Evolutionary conservation across 2,113 vertebrate genomes (phyloP), one percentile per base, ranked within the genome.

Genomic region (Blennius ocellaris): DNA sequence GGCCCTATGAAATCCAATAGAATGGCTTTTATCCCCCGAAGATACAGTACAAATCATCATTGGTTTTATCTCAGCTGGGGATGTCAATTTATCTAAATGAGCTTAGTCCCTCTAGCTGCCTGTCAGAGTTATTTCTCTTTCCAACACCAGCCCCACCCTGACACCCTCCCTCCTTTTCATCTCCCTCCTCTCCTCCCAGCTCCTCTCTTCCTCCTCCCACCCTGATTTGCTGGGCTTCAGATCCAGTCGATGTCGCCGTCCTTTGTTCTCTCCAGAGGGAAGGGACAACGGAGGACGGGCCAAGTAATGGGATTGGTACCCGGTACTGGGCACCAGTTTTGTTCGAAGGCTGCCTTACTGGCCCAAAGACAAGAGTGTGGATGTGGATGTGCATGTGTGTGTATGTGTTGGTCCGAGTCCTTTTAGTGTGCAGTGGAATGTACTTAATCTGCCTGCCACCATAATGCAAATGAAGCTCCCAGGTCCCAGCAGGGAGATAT

Each of bases 11-110:
- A 87, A 91, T 88, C 82, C 89, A 88, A 88, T 74, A 91, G 89
- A 90, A 87, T 73, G 85, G 87, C 78, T 89, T 93, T 89, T 89
- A 90, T 91, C 82, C 86, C 89, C 90, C 53, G 80, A 96, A 97
- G 96, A 96, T 95, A 96, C 94, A 95, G 95, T 95, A 95, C 93
- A 97, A 97, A 98, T 97, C 95, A 96, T 94, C 92, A 85, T 93
- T 94, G 95, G 95, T 95, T 98, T 98, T 96, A 96, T 96, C 96
- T 96, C 96, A 95, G 96, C 94, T 94, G 95, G 96, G 94, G 93
- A 94, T 95, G 95, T 94, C 93, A 93, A 94, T 96, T 96, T 96
- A 89, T 97, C 95, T 95, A 96, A 96, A 97, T 95, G 93, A 93
- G 88, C 90, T 93, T 93, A 92, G 87, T 92, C 89, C 84, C 81